Conservation (phyloP, 2,113 vertebrate genomes). For the Chloropsis cyanopogon region DNA sequence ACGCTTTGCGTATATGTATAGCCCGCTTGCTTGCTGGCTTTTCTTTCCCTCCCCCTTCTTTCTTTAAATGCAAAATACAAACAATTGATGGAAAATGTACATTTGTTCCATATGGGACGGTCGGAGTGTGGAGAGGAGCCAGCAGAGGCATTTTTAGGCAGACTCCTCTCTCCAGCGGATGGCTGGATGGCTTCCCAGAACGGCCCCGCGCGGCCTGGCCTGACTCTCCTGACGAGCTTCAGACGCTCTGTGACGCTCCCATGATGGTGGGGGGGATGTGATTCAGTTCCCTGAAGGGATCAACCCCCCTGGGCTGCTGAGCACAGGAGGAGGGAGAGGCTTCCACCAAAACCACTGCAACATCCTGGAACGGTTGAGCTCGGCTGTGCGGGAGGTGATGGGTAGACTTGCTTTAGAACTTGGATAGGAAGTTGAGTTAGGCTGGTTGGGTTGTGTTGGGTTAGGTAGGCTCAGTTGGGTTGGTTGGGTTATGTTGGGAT, state of each 20-base stretch:
- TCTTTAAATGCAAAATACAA: constrained; percentile 64
- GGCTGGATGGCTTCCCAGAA: constrained; percentile 69
- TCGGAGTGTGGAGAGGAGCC: constrained; percentile 62
- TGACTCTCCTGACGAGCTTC: constrained; percentile 62
- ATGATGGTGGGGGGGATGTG: not conserved
- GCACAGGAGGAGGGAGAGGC: not conserved
- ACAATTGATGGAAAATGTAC: constrained; percentile 72
- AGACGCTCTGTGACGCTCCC: constrained; percentile 53
- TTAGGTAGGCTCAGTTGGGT: not conserved
- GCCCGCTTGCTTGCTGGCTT: not conserved
- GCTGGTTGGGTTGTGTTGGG: not conserved
- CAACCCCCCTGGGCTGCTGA: not conserved
- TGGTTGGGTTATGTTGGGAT: not conserved
- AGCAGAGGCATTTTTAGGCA: constrained; percentile 57
- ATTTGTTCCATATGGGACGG: constrained; percentile 71
- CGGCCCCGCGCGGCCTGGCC: constrained; percentile 56
- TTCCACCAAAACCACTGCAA: not conserved
- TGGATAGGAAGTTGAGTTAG: not conserved
- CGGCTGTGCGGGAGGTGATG: fast-evolving
- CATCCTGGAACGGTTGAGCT: not conserved
- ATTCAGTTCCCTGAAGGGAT: constrained; percentile 10
- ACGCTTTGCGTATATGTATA: not conserved
- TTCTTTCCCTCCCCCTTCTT: not conserved
- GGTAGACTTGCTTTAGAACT: not conserved
- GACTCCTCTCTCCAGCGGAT: constrained; percentile 58